A percentile compares a stretch with the other conserved stretches of the same genome.
Conservation (phyloP, 2,888 invertebrate species). For the Sinotaia quadrata region DNA sequence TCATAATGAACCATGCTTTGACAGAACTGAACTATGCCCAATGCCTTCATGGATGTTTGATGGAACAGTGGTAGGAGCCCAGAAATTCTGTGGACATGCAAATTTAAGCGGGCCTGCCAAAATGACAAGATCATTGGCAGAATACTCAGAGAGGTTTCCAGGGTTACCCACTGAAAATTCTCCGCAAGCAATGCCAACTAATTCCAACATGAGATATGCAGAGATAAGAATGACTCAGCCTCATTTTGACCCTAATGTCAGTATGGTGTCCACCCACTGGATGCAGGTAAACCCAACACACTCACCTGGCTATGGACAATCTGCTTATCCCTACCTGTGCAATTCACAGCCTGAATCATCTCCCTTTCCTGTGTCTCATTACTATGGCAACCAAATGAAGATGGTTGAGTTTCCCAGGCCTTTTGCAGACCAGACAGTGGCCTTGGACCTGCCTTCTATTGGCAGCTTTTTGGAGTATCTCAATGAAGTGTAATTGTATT, state of each 20-base stretch:
- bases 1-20: not conserved
- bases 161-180: not conserved
- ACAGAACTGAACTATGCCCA: not conserved
- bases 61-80: not conserved
- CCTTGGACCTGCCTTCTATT: slow-evolving; percentile 48
- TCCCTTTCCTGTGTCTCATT: not conserved
- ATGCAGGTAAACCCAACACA: not conserved
- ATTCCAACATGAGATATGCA: not conserved
- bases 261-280: not conserved
- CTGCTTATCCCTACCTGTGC: slow-evolving; percentile 8
- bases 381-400: slow-evolving; percentile 8
- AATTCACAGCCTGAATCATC: slow-evolving; percentile 5
- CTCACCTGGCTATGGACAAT: not conserved
- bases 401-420: not conserved
- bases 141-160: not conserved
- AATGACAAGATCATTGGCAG: not conserved
- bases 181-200: not conserved
- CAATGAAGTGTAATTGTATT: slow-evolving; percentile 37
- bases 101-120: no score
- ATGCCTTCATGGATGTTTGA: slow-evolving; percentile 10
- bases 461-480: slow-evolving; percentile 57
- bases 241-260: not conserved
- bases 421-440: not conserved
- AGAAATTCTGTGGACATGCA: not conserved
- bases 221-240: no score